Evolutionary conservation across 2,797 vertebrate genomes (phyloP).

Genomic region (Pipistrellus pipistrellus): DNA sequence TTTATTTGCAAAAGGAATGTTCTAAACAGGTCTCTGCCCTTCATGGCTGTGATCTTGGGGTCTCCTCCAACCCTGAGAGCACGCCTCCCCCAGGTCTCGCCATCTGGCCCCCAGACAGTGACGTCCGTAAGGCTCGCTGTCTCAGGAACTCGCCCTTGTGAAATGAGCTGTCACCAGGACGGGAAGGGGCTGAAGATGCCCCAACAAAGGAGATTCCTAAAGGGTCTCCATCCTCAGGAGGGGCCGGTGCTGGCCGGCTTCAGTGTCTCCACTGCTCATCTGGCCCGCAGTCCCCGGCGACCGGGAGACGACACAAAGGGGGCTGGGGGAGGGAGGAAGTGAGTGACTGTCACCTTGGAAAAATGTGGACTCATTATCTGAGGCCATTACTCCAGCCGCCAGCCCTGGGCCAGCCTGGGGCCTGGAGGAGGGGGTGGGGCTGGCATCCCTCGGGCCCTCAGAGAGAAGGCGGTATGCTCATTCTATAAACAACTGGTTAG

Average conservation of each 20-base stretch:
- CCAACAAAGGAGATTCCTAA: slow-evolving; percentile 60
- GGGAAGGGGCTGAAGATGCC: not conserved
- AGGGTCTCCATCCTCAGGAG: not conserved
- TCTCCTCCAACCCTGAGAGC: slow-evolving; percentile 62
- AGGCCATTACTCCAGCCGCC: not conserved
- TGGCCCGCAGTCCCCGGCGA: slow-evolving; percentile 7
- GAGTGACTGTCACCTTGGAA: slow-evolving; percentile 63
- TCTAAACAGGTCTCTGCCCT: not conserved
- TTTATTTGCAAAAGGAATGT: not conserved
- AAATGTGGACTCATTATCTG: slow-evolving; percentile 69
- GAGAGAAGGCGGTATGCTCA: not conserved
- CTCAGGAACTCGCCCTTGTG: slow-evolving; percentile 50
- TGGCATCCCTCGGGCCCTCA: not conserved
- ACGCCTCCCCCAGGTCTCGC: slow-evolving; percentile 35
- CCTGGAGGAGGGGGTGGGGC: not conserved
- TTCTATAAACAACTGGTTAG: not conserved
- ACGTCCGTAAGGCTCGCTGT: slow-evolving; percentile 64
- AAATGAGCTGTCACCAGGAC: slow-evolving; percentile 45
- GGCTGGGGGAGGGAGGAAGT: slow-evolving; percentile 6
- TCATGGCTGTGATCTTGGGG: not conserved
- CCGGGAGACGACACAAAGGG: slow-evolving; percentile 43
- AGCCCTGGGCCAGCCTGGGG: not conserved
- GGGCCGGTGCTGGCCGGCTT: not conserved
- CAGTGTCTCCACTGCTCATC: slow-evolving; percentile 14
- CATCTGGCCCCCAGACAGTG: slow-evolving; percentile 77